These are phyloP conservation scores for Craseonycteris thonglongyai DNA, from an alignment of 2,113 vertebrate genomes.

Conservation along the genomic window DNA sequence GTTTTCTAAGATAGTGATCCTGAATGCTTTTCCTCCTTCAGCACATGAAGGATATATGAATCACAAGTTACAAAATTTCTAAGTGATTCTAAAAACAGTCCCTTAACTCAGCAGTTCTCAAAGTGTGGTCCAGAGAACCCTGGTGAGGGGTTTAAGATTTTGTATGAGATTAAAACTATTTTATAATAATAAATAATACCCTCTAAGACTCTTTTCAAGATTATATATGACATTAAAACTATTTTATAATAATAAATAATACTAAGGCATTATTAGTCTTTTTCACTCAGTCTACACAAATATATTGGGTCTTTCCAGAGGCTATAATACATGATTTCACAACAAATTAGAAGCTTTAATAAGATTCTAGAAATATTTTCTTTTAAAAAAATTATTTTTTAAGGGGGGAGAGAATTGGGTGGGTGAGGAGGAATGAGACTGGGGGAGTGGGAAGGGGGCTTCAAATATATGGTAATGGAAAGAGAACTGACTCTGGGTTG, in stretches of 20 bases:
- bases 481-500: too few species aligned
- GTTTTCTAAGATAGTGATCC: neutral
- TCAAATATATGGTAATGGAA: too few species aligned
- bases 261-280: neutral
- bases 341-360: neutral
- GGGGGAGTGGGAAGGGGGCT: too few species aligned
- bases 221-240: neutral
- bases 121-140: neutral
- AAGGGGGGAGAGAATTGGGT: too few species aligned
- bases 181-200: neutral
- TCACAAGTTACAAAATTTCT: neutral
- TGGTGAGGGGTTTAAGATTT: neutral
- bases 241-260: neutral
- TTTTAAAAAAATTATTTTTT: conserved; percentile 29
- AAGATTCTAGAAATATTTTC: neutral
- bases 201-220: neutral
- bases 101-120: neutral
- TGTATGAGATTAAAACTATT: neutral
- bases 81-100: neutral
- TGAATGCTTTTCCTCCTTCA: neutral
- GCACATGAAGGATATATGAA: neutral
- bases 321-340: neutral
- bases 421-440: too few species aligned
- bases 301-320: neutral
- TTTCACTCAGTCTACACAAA: neutral